These are phyloP conservation scores for Pharmacophagus antenor DNA, from an alignment of 2,888 invertebrate species.

Conservation along the genomic window DNA sequence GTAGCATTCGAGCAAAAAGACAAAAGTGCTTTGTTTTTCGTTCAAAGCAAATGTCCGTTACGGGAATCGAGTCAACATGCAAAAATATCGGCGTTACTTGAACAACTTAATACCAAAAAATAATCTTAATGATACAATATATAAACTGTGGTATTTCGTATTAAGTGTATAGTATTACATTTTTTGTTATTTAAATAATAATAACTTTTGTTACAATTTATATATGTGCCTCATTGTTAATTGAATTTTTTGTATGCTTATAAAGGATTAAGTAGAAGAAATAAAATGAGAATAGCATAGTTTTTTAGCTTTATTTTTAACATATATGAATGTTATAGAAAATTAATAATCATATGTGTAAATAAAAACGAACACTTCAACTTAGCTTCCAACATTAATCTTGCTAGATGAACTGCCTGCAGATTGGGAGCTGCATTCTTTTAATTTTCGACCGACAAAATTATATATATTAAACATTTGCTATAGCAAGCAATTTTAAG, in stretches of 20 bases:
- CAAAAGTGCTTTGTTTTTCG: constrained; percentile 82
- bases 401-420: no score
- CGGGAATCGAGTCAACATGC: constrained; percentile 54
- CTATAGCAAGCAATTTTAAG: neutral
- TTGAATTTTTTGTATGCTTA: neutral
- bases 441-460: no score
- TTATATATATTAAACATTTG: neutral
- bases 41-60: constrained; percentile 83
- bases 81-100: constrained; percentile 55
- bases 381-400: neutral
- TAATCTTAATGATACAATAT: no score
- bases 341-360: constrained; percentile 5
- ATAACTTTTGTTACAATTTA: neutral
- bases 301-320: constrained; percentile 16
- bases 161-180: no score
- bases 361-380: neutral
- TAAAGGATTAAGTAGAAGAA: constrained; percentile 1
- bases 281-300: constrained; percentile 7
- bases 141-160: no score
- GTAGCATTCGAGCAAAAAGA: constrained; percentile 90
- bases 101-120: constrained; percentile 56
- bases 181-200: no score
- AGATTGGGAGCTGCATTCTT: no score
- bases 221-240: constrained; percentile 1
- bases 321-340: constrained; percentile 6